Percentiles rank a stretch among this genome's conserved stretches.
phyloP scores from a whole-genome alignment of 2,113 vertebrate genomes.

The Gracilinanus agilis region DNA sequence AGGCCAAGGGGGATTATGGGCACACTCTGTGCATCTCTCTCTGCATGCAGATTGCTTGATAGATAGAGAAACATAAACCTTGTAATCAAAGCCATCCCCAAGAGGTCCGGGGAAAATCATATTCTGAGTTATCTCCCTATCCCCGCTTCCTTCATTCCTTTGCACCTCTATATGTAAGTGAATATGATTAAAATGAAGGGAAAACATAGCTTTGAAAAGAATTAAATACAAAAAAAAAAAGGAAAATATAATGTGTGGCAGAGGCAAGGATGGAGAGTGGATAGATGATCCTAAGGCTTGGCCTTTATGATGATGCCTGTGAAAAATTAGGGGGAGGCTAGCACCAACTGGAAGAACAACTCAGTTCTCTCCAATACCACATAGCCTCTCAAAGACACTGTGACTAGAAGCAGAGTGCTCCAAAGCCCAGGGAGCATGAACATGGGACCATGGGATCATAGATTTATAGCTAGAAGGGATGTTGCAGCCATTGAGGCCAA shows the following conservation, averaged over 20 bases:
- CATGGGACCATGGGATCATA: background rate
- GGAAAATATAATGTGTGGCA: background rate
- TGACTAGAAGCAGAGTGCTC: background rate
- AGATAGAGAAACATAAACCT: slow-evolving; percentile 56
- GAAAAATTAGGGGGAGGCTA: background rate
- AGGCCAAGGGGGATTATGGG: slow-evolving; percentile 45
- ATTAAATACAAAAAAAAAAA: background rate
- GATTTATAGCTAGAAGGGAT: background rate
- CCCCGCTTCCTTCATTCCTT: background rate
- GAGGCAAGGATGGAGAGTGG: background rate
- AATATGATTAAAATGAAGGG: background rate
- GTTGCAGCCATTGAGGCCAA: background rate
- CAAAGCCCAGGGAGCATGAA: background rate
- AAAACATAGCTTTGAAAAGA: background rate
- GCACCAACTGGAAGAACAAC: background rate
- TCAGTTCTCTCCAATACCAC: background rate
- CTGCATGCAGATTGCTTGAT: slow-evolving; percentile 47
- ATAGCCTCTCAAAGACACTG: background rate
- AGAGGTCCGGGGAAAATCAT: background rate
- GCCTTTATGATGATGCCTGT: background rate
- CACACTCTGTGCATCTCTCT: background rate
- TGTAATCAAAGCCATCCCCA: slow-evolving; percentile 1
- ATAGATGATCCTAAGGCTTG: background rate
- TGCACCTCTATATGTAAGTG: background rate
- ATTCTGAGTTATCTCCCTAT: background rate